phyloP scores from a whole-genome alignment of 2,113 vertebrate genomes.

The Semicossyphus pulcher region DNA sequence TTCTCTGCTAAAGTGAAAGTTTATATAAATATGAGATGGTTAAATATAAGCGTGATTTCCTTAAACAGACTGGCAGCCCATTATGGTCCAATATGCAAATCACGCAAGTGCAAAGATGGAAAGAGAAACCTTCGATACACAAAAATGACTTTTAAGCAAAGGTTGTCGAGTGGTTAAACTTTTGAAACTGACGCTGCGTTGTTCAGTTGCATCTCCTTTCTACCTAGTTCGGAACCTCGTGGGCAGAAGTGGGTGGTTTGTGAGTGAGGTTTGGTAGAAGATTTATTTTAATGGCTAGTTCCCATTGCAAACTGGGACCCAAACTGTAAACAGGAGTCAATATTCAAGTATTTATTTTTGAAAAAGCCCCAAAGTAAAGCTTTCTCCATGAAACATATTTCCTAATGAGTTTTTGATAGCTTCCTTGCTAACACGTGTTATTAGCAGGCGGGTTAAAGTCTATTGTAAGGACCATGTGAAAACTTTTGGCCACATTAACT shows the following conservation, averaged over 20 bases:
- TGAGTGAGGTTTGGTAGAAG: background rate
- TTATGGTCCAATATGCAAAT: background rate
- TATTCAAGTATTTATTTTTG: constrained; percentile 62
- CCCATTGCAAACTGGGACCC: constrained; percentile 7
- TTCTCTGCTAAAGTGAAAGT: background rate
- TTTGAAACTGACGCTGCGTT: background rate
- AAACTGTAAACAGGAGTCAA: constrained; percentile 34
- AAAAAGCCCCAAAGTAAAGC: constrained; percentile 30
- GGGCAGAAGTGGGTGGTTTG: background rate
- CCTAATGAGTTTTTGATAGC: background rate
- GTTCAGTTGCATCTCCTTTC: background rate
- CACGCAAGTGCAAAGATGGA: background rate
- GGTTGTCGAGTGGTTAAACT: background rate
- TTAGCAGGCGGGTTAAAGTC: background rate
- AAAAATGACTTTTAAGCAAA: background rate
- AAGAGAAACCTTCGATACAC: background rate
- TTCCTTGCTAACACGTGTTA: background rate
- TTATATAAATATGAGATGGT: background rate
- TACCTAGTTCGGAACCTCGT: background rate
- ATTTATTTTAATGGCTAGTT: background rate
- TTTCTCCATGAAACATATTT: background rate
- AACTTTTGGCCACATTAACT: background rate
- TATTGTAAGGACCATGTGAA: background rate
- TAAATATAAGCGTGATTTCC: background rate
- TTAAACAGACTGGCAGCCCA: background rate